Conservation (phyloP, 2,888 invertebrate species). For the Bruchidius siliquastri region DNA sequence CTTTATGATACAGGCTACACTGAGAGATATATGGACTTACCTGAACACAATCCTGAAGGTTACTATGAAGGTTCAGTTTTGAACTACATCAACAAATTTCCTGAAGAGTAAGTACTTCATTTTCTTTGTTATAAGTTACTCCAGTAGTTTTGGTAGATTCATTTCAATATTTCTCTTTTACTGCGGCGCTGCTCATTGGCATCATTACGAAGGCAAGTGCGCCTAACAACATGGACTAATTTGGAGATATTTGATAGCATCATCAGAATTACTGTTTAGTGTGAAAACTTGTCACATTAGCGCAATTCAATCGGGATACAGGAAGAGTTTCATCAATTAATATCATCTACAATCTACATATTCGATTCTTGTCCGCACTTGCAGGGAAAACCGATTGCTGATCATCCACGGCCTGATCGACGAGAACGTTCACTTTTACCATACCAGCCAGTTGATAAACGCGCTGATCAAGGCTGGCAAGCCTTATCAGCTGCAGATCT, state of each 20-base stretch:
- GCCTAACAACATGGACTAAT: too few relatives aligned
- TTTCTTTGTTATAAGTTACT: neutral
- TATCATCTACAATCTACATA: neutral
- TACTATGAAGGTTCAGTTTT: constrained; percentile 84
- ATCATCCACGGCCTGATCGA: constrained; percentile 97
- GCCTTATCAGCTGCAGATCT: constrained; percentile 91
- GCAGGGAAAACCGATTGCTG: constrained; percentile 79
- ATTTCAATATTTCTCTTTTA: too few relatives aligned
- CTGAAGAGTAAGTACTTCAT: constrained; percentile 71
- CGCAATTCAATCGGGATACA: too few relatives aligned
- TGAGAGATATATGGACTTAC: constrained; percentile 93
- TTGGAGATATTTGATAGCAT: too few relatives aligned
- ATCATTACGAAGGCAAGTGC: too few relatives aligned
- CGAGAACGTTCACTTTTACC: constrained; percentile 98
- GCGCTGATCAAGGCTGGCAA: constrained; percentile 91
- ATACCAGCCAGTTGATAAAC: constrained; percentile 87
- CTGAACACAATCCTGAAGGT: constrained; percentile 68
- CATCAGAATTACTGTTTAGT: too few relatives aligned
- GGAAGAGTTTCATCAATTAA: too few relatives aligned
- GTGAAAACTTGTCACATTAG: too few relatives aligned
- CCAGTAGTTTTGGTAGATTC: too few relatives aligned
- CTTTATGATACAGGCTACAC: constrained; percentile 99
- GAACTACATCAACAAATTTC: constrained; percentile 79
- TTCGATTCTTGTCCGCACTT: constrained; percentile 18
- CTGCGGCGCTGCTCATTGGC: too few relatives aligned